Evolutionary conservation across 2,113 vertebrate species (phyloP).

Genomic region (Prionailurus viverrinus): DNA sequence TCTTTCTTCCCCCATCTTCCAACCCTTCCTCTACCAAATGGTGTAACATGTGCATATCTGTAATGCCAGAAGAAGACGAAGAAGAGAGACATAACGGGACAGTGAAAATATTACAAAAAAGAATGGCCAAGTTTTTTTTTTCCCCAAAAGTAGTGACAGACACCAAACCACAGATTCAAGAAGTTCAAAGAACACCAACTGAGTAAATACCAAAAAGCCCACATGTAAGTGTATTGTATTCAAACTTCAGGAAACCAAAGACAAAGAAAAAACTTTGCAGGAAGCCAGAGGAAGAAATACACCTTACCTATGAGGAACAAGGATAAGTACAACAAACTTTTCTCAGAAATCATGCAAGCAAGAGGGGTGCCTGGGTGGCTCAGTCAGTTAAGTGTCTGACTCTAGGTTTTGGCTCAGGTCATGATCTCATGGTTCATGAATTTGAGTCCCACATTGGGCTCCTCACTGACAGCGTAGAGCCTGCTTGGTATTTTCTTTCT

Average conservation of each 20-base stretch:
- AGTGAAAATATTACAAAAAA: not conserved
- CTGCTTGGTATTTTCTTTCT: too few relatives aligned
- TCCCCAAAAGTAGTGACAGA: not conserved
- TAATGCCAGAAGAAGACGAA: not conserved
- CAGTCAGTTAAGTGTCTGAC: too few relatives aligned
- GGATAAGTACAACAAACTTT: not conserved
- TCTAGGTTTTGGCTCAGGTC: too few relatives aligned
- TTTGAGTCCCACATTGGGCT: too few relatives aligned
- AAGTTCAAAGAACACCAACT: not conserved
- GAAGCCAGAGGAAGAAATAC: not conserved
- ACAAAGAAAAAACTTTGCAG: not conserved
- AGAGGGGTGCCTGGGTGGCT: too few relatives aligned
- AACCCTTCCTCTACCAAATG: not conserved
- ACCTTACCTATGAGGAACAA: not conserved
- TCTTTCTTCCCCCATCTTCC: not conserved
- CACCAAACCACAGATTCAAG: not conserved
- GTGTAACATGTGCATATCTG: accelerated
- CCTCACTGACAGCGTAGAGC: too few relatives aligned
- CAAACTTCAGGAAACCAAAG: not conserved
- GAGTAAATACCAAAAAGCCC: not conserved
- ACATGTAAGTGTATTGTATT: not conserved
- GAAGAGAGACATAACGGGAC: not conserved
- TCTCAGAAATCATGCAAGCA: not conserved
- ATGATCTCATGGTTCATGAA: too few relatives aligned
- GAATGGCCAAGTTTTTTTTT: not conserved